Conservation (phyloP, 2,888 invertebrate species). For the Phytoseiulus persimilis region DNA sequence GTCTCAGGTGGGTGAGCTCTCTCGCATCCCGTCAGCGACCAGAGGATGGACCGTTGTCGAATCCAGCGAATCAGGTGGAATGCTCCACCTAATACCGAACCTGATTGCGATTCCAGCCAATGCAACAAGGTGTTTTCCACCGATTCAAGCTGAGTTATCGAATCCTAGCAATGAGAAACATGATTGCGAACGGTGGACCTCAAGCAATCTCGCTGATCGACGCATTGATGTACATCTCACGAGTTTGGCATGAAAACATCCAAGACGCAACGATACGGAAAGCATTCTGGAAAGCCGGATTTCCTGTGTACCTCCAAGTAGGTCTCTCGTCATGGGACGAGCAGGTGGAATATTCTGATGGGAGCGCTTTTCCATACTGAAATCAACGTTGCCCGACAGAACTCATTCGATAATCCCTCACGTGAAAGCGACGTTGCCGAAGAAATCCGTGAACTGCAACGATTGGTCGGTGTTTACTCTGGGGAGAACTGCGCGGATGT, state of each 20-base stretch:
- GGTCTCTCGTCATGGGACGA: neutral
- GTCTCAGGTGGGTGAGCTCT: neutral
- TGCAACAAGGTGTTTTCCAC: slow-evolving; percentile 32
- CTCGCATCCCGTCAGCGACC: neutral
- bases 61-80: neutral
- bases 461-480: slow-evolving; percentile 13
- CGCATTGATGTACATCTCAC: slow-evolving; percentile 16
- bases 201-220: slow-evolving; percentile 20
- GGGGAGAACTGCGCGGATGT: slow-evolving; percentile 13
- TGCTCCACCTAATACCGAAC: neutral
- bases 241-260: slow-evolving; percentile 22
- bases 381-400: neutral
- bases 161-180: slow-evolving; percentile 20
- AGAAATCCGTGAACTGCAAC: slow-evolving; percentile 22
- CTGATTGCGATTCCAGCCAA: neutral
- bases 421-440: slow-evolving; percentile 18
- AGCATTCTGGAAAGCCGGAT: slow-evolving; percentile 33
- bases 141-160: slow-evolving; percentile 31
- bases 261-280: slow-evolving; percentile 30
- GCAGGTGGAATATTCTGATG: neutral
- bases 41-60: neutral
- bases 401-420: slow-evolving; percentile 14
- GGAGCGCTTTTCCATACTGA: neutral
- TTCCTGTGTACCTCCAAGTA: slow-evolving; percentile 14
- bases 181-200: slow-evolving; percentile 23